phyloP scores from a whole-genome alignment of 2,797 vertebrate species.

The Xenentodon cancila region DNA sequence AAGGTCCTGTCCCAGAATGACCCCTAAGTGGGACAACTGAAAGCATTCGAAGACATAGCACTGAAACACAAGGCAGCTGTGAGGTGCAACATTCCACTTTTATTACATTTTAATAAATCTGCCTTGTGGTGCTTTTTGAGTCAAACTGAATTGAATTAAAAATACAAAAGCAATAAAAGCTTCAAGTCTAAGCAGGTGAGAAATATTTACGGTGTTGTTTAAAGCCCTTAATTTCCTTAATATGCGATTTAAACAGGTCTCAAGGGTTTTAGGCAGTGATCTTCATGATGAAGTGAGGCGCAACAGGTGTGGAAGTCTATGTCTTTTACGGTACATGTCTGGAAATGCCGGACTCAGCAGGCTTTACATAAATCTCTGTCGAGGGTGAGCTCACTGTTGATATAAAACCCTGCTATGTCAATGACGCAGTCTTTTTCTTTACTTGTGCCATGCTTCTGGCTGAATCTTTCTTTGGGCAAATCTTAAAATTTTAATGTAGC shows the following conservation, averaged over 20 bases:
- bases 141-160: neutral
- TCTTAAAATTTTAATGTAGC: slow-evolving; percentile 2
- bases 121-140: slow-evolving; percentile 10
- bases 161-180: slow-evolving; percentile 6
- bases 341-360: slow-evolving; percentile 12
- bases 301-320: slow-evolving; percentile 23
- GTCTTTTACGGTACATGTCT: slow-evolving; percentile 1
- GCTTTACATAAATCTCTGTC: neutral
- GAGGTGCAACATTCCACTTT: neutral
- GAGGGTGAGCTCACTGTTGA: slow-evolving; percentile 7
- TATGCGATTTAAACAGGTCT: slow-evolving; percentile 13
- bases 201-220: too few relatives aligned
- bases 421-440: too few relatives aligned
- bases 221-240: too few relatives aligned
- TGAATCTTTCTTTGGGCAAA: slow-evolving; percentile 10
- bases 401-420: neutral
- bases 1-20: too few relatives aligned
- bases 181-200: slow-evolving; percentile 22
- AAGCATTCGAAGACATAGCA: neutral
- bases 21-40: neutral
- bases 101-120: slow-evolving; percentile 9
- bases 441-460: neutral
- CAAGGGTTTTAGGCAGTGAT: slow-evolving; percentile 13
- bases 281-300: slow-evolving; percentile 7
- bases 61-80: slow-evolving; percentile 7